Base-by-base conservation (phyloP, 2,113 vertebrate species). In the Xenopus borealis region DNA sequence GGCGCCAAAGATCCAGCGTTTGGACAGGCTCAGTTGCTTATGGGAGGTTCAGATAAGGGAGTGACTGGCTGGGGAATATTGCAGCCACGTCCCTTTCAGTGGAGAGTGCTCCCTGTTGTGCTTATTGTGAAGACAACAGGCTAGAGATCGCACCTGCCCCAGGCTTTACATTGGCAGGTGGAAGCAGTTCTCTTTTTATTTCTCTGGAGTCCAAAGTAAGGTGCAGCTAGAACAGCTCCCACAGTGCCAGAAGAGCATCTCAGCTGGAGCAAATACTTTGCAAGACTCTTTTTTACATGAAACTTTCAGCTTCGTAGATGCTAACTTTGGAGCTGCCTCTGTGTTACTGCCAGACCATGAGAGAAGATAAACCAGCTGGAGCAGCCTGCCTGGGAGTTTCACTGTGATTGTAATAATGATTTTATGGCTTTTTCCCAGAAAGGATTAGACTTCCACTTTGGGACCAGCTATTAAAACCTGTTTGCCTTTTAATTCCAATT, bases 51-150 rank as follows among this genome's bases (percentile, higher is more conserved):
- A 57, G 59, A 14, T 16, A 44, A 53, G 66, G 72, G 66, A 75
- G 66, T 69, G 72, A 74, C 72, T 74, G 47, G 53, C 65, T 53
- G n/a, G 19, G 59, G 74, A 70, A 63, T 55, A 47, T 76, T 70
- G 27, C 16, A 47, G 40, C 57, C 72, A 40, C 33, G 61, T 69
- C 27, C 46, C n/a, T 55, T 27, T 19, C 58, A 14, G 33, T 67
- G 65, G 27, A 30, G 27, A 30, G 46, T 63, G 59, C 27, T 62
- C 73, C 74, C 74, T 69, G 74, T 40, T 70, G 74, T 64, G 66
- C 46, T 68, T 64, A 69, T 64, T 76, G 55, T 69, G 52, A 62
- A 69, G 66, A 69, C 65, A 30, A 69, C 58, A 69, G 62, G 73
- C 40, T 64, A 27, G 47, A 55, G 59, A 58, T 70, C 67, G 46